phyloP scores from a whole-genome alignment of 2,888 invertebrate genomes.

The Danaus chrysippus region DNA sequence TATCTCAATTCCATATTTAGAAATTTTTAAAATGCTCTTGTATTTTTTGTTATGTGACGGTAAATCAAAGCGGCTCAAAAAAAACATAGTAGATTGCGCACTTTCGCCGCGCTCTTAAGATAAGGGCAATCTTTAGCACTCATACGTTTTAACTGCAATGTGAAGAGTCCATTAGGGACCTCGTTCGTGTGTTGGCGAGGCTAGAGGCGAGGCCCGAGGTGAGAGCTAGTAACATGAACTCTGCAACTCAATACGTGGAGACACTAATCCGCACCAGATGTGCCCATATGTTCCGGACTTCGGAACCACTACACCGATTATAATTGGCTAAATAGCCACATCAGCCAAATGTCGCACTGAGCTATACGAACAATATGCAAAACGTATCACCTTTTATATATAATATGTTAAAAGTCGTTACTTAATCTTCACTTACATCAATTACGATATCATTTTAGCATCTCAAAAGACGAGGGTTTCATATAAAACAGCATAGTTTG shows the following conservation, averaged over 20 bases:
- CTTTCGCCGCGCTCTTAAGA: slow-evolving; percentile 42
- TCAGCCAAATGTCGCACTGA: slow-evolving; percentile 62
- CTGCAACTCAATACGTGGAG: slow-evolving; percentile 58
- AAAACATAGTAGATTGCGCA: slow-evolving; percentile 32
- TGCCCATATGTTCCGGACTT: slow-evolving; percentile 61
- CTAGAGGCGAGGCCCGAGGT: slow-evolving; percentile 46
- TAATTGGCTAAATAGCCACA: slow-evolving; percentile 58
- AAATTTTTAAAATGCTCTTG: neutral
- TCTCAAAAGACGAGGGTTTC: slow-evolving; percentile 26
- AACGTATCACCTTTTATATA: neutral
- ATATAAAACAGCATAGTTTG: slow-evolving; percentile 38
- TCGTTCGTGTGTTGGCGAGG: slow-evolving; percentile 46
- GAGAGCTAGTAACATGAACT: slow-evolving; percentile 49
- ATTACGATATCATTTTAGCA: slow-evolving; percentile 19
- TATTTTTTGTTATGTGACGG: neutral
- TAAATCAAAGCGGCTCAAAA: slow-evolving; percentile 26
- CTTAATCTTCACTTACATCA: neutral
- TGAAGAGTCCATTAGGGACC: slow-evolving; percentile 40
- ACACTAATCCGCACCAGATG: slow-evolving; percentile 65
- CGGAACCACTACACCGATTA: slow-evolving; percentile 74
- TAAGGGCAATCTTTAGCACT: slow-evolving; percentile 43
- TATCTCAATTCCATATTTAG: neutral
- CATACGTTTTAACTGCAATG: slow-evolving; percentile 41
- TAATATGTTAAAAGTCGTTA: neutral
- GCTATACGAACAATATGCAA: slow-evolving; percentile 14